Base-by-base conservation (phyloP, 2,888 invertebrate species). In the Macrosoma leucophasiata region DNA sequence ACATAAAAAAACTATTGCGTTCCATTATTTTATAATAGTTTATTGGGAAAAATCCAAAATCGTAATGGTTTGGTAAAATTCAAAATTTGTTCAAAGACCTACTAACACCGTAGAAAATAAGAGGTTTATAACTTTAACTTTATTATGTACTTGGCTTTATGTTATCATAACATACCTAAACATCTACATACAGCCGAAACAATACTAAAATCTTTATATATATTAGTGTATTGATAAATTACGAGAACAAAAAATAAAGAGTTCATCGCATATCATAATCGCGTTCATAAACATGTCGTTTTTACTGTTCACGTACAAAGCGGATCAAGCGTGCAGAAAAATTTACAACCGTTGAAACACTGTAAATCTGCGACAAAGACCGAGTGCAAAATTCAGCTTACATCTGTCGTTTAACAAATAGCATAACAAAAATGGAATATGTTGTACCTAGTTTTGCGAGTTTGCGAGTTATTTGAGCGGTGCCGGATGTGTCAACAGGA, bases 401-500 rank as follows among this genome's bases (percentile, higher is more conserved):
- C 28, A 33, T 33, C 28, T 23, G 22, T n/a, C 11, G 28, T 11
- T 34, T 34, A 14, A 14, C 11, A 24, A 24, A 18, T 9, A 23
- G 28, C 12, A 4, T 4, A 13, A 22, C 21, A 40, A 33, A 39
- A 25, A 11, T 20, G 5, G 21, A 29, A 33, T 36, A 24, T 23
- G 26, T 17, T 27, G 22, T 26, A 9, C 21, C 6, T 33, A 29
- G 30, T 27, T 30, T 22, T 29, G 36, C 18, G n/a, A n/a, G n/a
- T n/a, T n/a, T n/a, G n/a, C n/a, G n/a, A 25, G 31, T 25, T 31
- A 31, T 24, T 31, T 19, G 13, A 25, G 13, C 18, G 31, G 50
- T 21, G 25, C 41, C 56, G 55, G 46, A 58, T 62, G 52, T 68
- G 70, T 71, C 70, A 69, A 71, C 63, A 65, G 52, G 48, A 66